Conservation (phyloP, 1,140 invertebrate species). For the Drosophila repletoides region DNA sequence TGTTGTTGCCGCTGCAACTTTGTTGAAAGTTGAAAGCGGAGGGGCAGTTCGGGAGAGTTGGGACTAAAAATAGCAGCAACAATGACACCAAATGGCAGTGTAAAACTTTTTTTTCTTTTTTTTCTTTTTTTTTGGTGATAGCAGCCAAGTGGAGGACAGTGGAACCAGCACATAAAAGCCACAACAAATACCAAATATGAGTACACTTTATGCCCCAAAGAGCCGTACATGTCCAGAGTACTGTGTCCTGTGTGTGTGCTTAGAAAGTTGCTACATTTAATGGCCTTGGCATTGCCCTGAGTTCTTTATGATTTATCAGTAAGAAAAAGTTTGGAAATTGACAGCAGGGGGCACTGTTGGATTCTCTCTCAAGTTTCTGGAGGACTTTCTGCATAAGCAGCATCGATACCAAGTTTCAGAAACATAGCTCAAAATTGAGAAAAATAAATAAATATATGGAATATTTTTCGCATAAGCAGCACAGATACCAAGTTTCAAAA, state of each 20-base stretch:
- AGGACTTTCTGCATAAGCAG: too few relatives aligned
- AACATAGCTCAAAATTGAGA: too few relatives aligned
- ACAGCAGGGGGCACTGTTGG: too few relatives aligned
- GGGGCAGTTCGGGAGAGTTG: not conserved
- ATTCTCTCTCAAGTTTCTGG: too few relatives aligned
- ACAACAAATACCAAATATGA: not conserved
- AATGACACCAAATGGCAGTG: slow-evolving; percentile 73
- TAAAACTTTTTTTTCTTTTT: too few relatives aligned
- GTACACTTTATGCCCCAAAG: not conserved
- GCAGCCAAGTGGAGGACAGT: slow-evolving; percentile 28
- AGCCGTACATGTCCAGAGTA: not conserved
- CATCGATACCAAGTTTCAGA: too few relatives aligned
- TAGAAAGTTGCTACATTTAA: slow-evolving; percentile 2
- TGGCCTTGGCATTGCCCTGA: slow-evolving; percentile 18
- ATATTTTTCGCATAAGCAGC: too few relatives aligned
- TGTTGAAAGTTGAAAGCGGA: slow-evolving; percentile 46
- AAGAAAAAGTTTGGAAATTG: slow-evolving; percentile 1
- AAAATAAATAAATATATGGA: too few relatives aligned
- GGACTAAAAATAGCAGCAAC: slow-evolving; percentile 50
- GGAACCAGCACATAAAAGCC: not conserved
- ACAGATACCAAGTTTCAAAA: too few relatives aligned
- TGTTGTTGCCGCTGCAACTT: slow-evolving; percentile 64
- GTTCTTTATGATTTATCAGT: slow-evolving; percentile 22
- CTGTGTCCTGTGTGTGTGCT: slow-evolving; percentile 4
- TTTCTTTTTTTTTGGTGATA: slow-evolving; percentile 62